Evolutionary conservation across 2,888 invertebrate genomes (phyloP).

Genomic region (Thalpophila matura): DNA sequence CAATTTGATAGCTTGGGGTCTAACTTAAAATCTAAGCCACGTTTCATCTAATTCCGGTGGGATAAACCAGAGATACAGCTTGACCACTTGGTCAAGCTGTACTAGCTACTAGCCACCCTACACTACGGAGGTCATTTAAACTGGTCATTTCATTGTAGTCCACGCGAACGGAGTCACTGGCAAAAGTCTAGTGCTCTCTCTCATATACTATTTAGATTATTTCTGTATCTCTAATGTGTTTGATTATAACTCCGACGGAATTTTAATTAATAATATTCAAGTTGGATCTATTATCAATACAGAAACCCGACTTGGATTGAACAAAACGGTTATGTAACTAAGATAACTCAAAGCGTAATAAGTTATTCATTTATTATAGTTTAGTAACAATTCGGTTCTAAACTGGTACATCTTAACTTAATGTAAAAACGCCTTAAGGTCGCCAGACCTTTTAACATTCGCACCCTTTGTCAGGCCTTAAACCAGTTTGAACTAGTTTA

Average conservation of each 20-base stretch:
- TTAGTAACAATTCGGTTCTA: constrained; percentile 29
- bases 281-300: constrained; percentile 48
- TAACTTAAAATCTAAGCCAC: too few relatives aligned
- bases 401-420: constrained; percentile 42
- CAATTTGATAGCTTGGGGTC: too few relatives aligned
- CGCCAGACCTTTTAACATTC: constrained; percentile 71
- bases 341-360: constrained; percentile 56
- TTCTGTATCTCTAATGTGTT: constrained; percentile 1
- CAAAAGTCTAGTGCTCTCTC: too few relatives aligned
- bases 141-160: too few relatives aligned
- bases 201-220: background rate
- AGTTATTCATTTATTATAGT: constrained; percentile 61
- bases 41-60: too few relatives aligned
- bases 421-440: constrained; percentile 73
- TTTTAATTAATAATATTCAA: constrained; percentile 55
- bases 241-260: constrained; percentile 10
- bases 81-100: too few relatives aligned
- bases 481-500: constrained; percentile 77
- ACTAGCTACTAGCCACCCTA: too few relatives aligned
- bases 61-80: too few relatives aligned
- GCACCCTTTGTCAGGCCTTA: constrained; percentile 73
- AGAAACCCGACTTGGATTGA: constrained; percentile 33
- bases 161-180: too few relatives aligned
- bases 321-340: constrained; percentile 54
- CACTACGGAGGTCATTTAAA: too few relatives aligned